Base-by-base conservation (phyloP, 2,113 vertebrate genomes). In the Amazona vittata region DNA sequence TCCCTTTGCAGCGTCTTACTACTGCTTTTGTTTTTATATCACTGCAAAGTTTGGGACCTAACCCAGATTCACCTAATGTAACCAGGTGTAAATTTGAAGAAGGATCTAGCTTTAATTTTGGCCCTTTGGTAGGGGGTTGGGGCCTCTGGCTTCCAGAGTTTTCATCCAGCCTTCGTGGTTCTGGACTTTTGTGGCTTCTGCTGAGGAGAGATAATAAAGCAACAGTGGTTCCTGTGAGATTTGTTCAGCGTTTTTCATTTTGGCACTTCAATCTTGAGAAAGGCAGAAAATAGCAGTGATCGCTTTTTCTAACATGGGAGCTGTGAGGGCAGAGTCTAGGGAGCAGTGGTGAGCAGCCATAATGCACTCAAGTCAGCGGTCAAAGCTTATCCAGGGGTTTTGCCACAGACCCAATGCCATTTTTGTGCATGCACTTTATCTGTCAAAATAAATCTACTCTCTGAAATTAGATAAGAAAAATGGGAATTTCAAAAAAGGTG, bases 201-300 rank as follows among this genome's bases (percentile, higher is more conserved):
- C 39, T 4, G 5, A 83, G 59, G 19, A 76, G 37, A 53, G 21
- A 31, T 29, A 67, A 55, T 35, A 83, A 62, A 90, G 26, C 60
- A 87, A 33, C 28, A 0, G 1, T 31, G 47, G 17, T 62, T 68
- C 41, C 28, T 44, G 26, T 71, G 50, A 73, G n/a, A 43, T 43
- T 47, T 1, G 0, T 29, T 18, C 6, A 47, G 29, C 0, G 0
- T 53, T 90, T 71, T 60, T 86, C 31, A 7, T 33, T 53, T 49
- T 18, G 26, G 22, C 11, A 37, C 31, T 83, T 86, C 22, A 29
- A 15, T 49, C 29, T 28, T 46, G 44, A 60, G 17, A 81, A 81
- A 70, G 46, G 19, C 59, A 73, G n/a, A 65, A 90, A 77, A 82
- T n/a, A 29, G 18, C 15, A 37, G 25, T 49, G 19, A 37, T 19